Conservation (phyloP, 2,113 vertebrate genomes). For the Mungos mungo region DNA sequence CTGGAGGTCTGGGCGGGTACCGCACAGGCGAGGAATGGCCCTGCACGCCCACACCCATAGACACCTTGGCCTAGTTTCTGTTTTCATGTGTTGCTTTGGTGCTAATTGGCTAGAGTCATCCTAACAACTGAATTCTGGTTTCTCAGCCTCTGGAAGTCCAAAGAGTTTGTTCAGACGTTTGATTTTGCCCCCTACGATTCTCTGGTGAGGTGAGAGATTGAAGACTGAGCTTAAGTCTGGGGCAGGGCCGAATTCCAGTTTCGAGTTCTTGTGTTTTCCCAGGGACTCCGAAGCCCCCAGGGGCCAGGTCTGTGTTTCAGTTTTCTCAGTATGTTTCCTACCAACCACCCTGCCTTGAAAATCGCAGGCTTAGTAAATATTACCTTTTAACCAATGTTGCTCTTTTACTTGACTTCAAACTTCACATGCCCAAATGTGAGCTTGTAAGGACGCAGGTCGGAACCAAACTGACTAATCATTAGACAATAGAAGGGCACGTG, state of each 20-base stretch:
- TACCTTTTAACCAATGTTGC: neutral
- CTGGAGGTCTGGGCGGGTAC: neutral
- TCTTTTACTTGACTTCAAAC: neutral
- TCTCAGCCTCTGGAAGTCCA: neutral
- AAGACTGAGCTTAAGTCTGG: neutral
- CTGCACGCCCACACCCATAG: fast-evolving
- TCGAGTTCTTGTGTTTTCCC: neutral
- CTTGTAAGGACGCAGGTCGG: too few species aligned
- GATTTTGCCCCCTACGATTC: neutral
- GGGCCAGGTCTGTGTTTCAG: neutral
- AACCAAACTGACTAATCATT: too few species aligned
- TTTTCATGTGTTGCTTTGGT: neutral
- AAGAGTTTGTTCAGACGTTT: neutral
- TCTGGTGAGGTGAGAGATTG: neutral
- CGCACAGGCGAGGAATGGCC: fast-evolving
- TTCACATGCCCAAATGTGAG: neutral
- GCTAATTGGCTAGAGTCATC: neutral
- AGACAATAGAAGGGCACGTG: too few species aligned
- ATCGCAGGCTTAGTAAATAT: neutral
- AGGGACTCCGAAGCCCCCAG: neutral
- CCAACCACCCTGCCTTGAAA: neutral
- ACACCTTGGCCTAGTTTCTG: neutral
- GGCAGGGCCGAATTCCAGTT: neutral
- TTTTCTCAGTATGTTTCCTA: neutral
- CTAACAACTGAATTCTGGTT: neutral